Evolutionary conservation across 2,888 invertebrate species (phyloP), one percentile per base, ranked within the genome.

Genomic region (Lithophane socia): DNA sequence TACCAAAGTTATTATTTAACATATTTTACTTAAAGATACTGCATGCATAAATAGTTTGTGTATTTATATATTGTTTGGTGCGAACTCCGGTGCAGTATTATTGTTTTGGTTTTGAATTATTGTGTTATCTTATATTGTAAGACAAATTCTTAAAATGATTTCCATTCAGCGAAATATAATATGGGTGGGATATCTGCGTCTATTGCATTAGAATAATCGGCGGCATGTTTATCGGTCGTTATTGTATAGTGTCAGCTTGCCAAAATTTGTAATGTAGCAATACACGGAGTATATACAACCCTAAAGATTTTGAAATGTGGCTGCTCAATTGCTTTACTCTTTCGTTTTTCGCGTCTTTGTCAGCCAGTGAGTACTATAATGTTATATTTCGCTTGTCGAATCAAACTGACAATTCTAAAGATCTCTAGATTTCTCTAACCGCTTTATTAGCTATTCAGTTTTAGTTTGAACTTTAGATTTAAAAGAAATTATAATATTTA

Each of bases 1-100:
- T 96, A 96, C 96, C 96, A 96, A 96, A 96, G 96, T 94, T 95
- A 94, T 93, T 93, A 91, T 92, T 91, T 93, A 90, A 90, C 88
- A 92, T 91, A 91, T 90, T 90, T 90, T 90, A 89, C 88, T 86
- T 88, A 91, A 91, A 84, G 79, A 86, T 92, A 93, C 93, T 94
- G 94, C 93, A 92, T 90, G 89, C 89, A 87, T 87, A 80, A 79
- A 81, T 88, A 90, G 89, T 92, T 92, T 90, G 89, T 91, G 88
- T 92, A 91, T 91, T 89, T 91, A 89, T 86, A 88, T 90, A 89
- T 90, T 86, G 90, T 91, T 92, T 91, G 90, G 89, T 90, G 91
- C 88, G 83, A 89, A 90, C 88, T 88, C 87, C 85, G 87, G 88
- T 93, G 93, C 93, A 93, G 93, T 93, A 93, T 92, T 90, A 90